Base-by-base conservation (phyloP, 2,113 vertebrate genomes). In the Mobula birostris region DNA sequence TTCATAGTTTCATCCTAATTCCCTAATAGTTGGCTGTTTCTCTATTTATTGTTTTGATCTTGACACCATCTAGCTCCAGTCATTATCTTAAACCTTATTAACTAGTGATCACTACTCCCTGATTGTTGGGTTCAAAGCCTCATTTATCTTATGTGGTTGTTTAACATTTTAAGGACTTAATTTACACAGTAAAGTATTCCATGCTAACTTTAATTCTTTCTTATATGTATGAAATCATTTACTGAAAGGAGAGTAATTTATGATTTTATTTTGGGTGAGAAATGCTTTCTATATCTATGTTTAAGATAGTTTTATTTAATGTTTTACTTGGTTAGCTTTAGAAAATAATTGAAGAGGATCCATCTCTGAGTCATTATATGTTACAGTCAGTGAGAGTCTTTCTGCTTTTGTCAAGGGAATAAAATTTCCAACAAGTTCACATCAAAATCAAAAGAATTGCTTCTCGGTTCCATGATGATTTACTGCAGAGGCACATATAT, bases 271-370 rank as follows among this genome's bases (percentile, higher is more conserved):
- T 63, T 87, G 58, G 56, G 27, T 27, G 27, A 87, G 58, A 61
- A 87, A 63, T 87, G 83, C 27, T 87, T 87, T 87, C 12, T 15
- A 14, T 87, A 61, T n/a, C 58, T 63, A 27, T 63, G 24, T 15
- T 63, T 88, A 58, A 63, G 6, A 87, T 63, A 63, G 56, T 58
- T 88, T 63, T 58, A 61, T 88, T 88, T 88, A 61, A 88, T 29
- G 5, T 88, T 14, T 61, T 88, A 88, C 83, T 87, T 87, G 83
- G 83, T 14, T 88, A 56, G 27, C 14, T 63, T 88, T n/a, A 27
- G 27, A 56, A 88, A 63, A 27, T 88, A 88, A 88, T 88, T 88
- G 83, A 88, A 88, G 24, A 61, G n/a, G 61, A 56, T 88, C 83
- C 29, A n/a, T 12, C 58, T 11, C 56, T 17, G 61, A 27, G 58